These are phyloP conservation scores for Platanista minor DNA, from an alignment of 2,113 vertebrate genomes.

Conservation along the genomic window DNA sequence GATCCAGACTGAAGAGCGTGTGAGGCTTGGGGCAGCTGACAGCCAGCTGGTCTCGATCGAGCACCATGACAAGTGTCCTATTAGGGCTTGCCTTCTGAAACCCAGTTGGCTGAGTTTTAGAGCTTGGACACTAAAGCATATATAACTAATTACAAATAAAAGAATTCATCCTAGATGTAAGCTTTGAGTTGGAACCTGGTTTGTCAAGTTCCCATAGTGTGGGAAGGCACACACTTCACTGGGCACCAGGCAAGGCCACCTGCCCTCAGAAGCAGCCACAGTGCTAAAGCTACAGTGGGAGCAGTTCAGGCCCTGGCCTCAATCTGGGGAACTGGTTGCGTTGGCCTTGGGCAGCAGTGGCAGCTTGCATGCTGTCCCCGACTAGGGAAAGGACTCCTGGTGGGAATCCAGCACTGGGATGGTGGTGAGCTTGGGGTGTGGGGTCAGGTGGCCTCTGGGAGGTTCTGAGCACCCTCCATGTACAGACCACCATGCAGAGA, in stretches of 20 bases:
- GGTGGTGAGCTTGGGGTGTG: too few species aligned
- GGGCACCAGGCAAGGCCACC: neutral
- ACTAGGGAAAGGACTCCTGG: neutral
- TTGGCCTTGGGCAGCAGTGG: neutral
- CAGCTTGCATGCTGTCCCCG: fast-evolving
- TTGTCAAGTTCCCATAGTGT: neutral
- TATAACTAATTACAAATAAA: neutral
- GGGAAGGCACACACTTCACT: neutral
- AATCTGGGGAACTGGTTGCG: neutral
- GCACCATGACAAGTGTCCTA: neutral
- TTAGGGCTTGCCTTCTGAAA: neutral
- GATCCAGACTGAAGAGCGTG: too few species aligned
- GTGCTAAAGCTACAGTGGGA: neutral
- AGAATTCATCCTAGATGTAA: neutral
- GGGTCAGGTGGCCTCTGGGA: neutral
- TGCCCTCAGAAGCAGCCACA: fast-evolving
- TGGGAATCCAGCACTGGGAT: neutral
- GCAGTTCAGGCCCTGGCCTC: fast-evolving
- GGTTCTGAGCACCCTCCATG: neutral
- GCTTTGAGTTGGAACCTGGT: neutral
- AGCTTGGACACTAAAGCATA: neutral
- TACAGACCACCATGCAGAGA: neutral
- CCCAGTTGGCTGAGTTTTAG: neutral
- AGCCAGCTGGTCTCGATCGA: neutral
- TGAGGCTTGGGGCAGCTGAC: neutral